Conservation (phyloP, 2,888 invertebrate genomes). For the Brachyptera putata region DNA sequence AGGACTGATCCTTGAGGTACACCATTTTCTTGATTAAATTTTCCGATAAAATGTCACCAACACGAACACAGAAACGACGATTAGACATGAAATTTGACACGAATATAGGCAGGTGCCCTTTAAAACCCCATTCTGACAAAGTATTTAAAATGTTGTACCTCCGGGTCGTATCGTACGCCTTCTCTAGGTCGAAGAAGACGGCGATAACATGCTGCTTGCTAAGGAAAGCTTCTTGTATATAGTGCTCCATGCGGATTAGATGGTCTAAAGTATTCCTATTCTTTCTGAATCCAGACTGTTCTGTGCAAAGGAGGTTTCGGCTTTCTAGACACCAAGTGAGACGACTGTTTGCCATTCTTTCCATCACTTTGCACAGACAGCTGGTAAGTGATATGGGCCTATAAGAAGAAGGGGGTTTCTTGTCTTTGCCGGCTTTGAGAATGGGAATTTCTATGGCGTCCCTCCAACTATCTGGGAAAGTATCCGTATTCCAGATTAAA, state of each 20-base stretch:
- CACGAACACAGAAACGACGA: slow-evolving; percentile 10
- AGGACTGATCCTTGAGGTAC: slow-evolving; percentile 28
- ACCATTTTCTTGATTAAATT: slow-evolving; percentile 13
- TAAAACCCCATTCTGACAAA: slow-evolving; percentile 28
- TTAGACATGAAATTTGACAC: slow-evolving; percentile 23
- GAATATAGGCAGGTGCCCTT: slow-evolving; percentile 30
- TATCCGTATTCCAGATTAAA: background rate
- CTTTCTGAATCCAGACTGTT: slow-evolving; percentile 26
- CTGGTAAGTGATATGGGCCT: slow-evolving; percentile 36
- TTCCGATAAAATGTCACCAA: slow-evolving; percentile 14
- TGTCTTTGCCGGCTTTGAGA: slow-evolving; percentile 12
- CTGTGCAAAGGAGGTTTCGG: slow-evolving; percentile 26
- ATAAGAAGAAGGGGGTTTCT: slow-evolving; percentile 26
- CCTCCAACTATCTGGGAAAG: slow-evolving; percentile 19
- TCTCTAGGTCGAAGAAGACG: slow-evolving; percentile 32
- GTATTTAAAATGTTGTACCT: slow-evolving; percentile 27
- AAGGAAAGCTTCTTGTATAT: slow-evolving; percentile 32
- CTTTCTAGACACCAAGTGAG: slow-evolving; percentile 33
- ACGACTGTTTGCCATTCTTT: slow-evolving; percentile 35
- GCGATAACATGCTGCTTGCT: slow-evolving; percentile 32
- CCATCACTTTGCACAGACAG: slow-evolving; percentile 36
- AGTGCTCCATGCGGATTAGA: slow-evolving; percentile 30
- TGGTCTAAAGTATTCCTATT: slow-evolving; percentile 14
- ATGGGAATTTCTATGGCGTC: slow-evolving; percentile 5
- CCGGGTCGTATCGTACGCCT: slow-evolving; percentile 33